These are phyloP conservation scores for Agonopterix arenella DNA, from an alignment of 2,888 invertebrate genomes.

Conservation along the genomic window DNA sequence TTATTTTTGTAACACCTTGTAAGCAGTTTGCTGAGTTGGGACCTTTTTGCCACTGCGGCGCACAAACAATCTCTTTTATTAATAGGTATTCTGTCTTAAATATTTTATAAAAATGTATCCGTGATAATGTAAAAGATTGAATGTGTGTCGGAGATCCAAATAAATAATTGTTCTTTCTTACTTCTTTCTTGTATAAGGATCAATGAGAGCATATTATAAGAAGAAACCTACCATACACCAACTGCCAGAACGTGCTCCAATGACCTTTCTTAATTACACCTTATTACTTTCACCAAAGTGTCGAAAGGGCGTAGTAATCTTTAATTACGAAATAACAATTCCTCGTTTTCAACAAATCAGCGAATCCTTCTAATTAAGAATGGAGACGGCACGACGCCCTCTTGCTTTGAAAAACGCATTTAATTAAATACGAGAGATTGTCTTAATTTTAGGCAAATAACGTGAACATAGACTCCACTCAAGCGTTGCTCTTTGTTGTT, in stretches of 20 bases:
- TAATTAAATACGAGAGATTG: slow-evolving; percentile 30
- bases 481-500: background rate
- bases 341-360: slow-evolving; percentile 4
- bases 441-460: slow-evolving; percentile 28
- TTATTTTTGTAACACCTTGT: too few relatives aligned
- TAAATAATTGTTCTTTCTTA: too few relatives aligned
- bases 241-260: background rate
- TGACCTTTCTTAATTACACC: background rate
- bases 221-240: too few relatives aligned
- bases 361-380: slow-evolving; percentile 17
- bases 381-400: background rate
- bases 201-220: too few relatives aligned
- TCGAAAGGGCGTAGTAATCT: background rate
- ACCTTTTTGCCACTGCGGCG: too few relatives aligned
- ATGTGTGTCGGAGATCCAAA: too few relatives aligned
- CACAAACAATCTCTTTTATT: too few relatives aligned
- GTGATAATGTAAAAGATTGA: too few relatives aligned
- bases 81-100: too few relatives aligned
- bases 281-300: background rate
- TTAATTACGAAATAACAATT: slow-evolving; percentile 4
- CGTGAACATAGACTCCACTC: slow-evolving; percentile 19
- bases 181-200: too few relatives aligned
- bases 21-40: too few relatives aligned
- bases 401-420: slow-evolving; percentile 27
- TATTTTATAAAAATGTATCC: too few relatives aligned